Percentiles rank a stretch among this genome's conserved stretches.
Evolutionary conservation across 2,113 vertebrate species (phyloP).

Genomic region (Pachyramphus minor): DNA sequence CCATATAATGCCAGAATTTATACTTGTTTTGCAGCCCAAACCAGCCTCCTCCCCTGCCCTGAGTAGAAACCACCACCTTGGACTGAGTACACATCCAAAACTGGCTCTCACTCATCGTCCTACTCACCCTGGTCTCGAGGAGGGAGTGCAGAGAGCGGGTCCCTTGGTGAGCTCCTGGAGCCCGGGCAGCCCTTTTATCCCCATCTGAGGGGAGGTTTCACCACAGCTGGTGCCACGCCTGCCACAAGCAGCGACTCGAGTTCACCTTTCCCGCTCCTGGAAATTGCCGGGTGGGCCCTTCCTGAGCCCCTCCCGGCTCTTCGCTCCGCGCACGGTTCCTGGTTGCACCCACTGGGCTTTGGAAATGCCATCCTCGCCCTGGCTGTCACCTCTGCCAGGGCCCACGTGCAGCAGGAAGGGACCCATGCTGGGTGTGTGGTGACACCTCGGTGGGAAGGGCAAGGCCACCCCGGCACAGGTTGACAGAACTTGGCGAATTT

Average conservation of each 20-base stretch:
- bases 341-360: background rate
- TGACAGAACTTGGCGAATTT: background rate
- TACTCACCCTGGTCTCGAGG: background rate
- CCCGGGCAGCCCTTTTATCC: background rate
- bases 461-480: fast-evolving
- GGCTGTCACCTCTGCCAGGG: background rate
- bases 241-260: background rate
- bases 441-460: fast-evolving
- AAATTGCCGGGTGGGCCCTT: constrained; percentile 13
- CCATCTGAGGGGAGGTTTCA: background rate
- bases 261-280: background rate
- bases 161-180: fast-evolving
- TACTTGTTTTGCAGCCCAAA: background rate
- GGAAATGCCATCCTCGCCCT: background rate
- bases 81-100: fast-evolving
- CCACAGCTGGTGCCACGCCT: constrained; percentile 2
- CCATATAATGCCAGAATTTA: no score
- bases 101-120: fast-evolving
- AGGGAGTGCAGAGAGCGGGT: background rate
- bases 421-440: fast-evolving
- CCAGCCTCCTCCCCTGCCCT: background rate
- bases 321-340: background rate
- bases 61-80: fast-evolving
- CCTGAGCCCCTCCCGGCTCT: background rate
- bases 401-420: background rate